These are phyloP conservation scores for Drosophila leonis DNA, from an alignment of 2,888 invertebrate species.

Conservation along the genomic window DNA sequence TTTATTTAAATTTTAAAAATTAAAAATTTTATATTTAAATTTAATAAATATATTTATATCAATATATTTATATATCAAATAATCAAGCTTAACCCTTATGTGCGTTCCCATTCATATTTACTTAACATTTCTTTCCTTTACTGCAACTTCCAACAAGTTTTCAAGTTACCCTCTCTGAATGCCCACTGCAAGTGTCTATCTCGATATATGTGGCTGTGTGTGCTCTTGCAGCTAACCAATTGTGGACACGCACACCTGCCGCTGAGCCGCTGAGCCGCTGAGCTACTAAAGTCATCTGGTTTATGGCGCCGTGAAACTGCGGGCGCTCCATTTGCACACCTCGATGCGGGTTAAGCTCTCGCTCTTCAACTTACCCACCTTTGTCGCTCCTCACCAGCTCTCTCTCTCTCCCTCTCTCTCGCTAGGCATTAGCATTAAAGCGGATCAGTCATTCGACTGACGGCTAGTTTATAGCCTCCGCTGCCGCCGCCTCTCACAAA, in stretches of 20 bases:
- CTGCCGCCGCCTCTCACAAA: conserved; percentile 37
- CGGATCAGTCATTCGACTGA: conserved; percentile 62
- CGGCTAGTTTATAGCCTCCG: conserved; percentile 42
- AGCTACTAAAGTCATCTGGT: conserved; percentile 77
- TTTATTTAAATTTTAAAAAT: too few relatives aligned
- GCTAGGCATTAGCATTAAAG: conserved; percentile 67
- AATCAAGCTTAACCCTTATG: too few relatives aligned
- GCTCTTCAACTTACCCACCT: conserved; percentile 2
- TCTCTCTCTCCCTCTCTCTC: too few relatives aligned
- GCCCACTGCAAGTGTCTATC: not conserved
- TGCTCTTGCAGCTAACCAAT: conserved; percentile 30
- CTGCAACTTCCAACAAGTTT: not conserved
- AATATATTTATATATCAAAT: too few relatives aligned
- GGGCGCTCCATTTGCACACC: conserved; percentile 70
- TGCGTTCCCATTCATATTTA: too few relatives aligned
- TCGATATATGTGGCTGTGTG: not conserved
- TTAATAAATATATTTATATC: too few relatives aligned
- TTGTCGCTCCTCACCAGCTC: not conserved
- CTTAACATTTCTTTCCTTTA: not conserved
- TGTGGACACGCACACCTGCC: conserved; percentile 50
- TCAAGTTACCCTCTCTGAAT: conserved; percentile 2
- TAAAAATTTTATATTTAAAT: too few relatives aligned
- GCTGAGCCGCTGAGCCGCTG: conserved; percentile 41
- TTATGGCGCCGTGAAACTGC: conserved; percentile 72
- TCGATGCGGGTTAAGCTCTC: conserved; percentile 64